These are phyloP conservation scores for Prionailurus viverrinus DNA, from an alignment of 2,113 vertebrate genomes.

Conservation along the genomic window DNA sequence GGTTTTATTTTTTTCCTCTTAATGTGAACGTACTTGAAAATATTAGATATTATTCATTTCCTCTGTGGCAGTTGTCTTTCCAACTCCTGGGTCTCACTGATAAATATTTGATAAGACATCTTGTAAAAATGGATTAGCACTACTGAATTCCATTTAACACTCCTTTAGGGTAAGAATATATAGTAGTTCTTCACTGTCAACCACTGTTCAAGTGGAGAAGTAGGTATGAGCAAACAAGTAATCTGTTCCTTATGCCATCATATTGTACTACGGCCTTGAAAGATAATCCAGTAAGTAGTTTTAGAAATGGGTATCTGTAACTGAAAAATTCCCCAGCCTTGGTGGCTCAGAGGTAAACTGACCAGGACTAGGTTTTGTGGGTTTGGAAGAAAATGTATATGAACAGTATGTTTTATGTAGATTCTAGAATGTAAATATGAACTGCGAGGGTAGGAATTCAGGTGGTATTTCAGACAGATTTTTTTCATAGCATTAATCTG, in stretches of 20 bases:
- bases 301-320: neutral
- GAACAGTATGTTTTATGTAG: neutral
- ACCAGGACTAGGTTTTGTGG: constrained; percentile 15
- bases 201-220: neutral
- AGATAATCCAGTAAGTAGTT: neutral
- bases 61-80: neutral
- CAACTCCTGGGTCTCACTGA: neutral
- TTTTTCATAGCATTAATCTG: constrained; percentile 60
- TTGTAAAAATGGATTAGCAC: neutral
- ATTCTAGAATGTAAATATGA: constrained; percentile 19
- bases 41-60: neutral
- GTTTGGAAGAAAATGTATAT: constrained; percentile 19
- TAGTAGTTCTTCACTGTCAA: neutral
- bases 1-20: neutral
- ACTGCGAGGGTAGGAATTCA: neutral
- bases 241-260: neutral
- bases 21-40: neutral
- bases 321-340: neutral
- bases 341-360: neutral
- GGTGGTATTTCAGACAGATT: constrained; percentile 29
- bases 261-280: neutral
- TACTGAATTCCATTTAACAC: constrained; percentile 34
- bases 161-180: neutral
- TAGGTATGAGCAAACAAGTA: neutral
- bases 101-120: neutral